Evolutionary conservation across 2,888 invertebrate species (phyloP).

Genomic region (Drosophila limbata): DNA sequence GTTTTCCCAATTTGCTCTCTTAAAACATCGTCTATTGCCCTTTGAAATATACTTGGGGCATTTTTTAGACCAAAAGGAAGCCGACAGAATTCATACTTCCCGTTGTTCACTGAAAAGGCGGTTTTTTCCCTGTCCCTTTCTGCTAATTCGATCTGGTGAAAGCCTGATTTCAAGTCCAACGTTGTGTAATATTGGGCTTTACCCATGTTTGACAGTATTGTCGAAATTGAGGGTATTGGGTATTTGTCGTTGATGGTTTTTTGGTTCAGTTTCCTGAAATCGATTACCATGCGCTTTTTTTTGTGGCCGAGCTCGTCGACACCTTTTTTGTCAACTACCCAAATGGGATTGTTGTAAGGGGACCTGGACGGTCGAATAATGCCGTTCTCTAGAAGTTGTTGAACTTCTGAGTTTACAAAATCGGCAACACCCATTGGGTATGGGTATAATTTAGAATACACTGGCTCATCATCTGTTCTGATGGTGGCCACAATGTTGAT

Average conservation of each 20-base stretch:
- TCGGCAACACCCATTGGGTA: conserved; percentile 18
- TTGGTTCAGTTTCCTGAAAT: conserved; percentile 18
- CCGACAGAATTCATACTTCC: conserved; percentile 11
- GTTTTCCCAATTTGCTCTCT: background rate
- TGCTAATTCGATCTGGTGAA: conserved; percentile 1
- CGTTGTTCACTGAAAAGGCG: background rate
- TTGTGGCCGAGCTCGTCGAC: conserved; percentile 10
- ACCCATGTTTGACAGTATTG: conserved; percentile 7
- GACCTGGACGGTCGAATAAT: conserved; percentile 5
- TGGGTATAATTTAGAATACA: conserved; percentile 23
- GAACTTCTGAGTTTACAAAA: conserved; percentile 22
- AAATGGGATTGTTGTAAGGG: conserved; percentile 15
- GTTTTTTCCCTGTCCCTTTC: conserved; percentile 10
- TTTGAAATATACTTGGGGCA: conserved; percentile 15
- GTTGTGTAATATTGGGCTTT: conserved; percentile 10
- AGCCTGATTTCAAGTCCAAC: conserved; percentile 11
- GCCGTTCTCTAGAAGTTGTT: conserved; percentile 10
- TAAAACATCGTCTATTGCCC: conserved; percentile 8
- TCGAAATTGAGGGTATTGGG: conserved; percentile 12
- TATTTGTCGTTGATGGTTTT: conserved; percentile 14
- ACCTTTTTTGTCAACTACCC: conserved; percentile 22
- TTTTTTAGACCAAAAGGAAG: conserved; percentile 9
- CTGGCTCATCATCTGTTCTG: conserved; percentile 12
- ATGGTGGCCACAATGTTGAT: conserved; percentile 13
- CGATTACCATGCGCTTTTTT: conserved; percentile 3